A percentile compares a stretch with the other conserved stretches of the same genome.
Evolutionary conservation across 1,140 invertebrate genomes (phyloP).

Genomic region (Drosophila ambigua): DNA sequence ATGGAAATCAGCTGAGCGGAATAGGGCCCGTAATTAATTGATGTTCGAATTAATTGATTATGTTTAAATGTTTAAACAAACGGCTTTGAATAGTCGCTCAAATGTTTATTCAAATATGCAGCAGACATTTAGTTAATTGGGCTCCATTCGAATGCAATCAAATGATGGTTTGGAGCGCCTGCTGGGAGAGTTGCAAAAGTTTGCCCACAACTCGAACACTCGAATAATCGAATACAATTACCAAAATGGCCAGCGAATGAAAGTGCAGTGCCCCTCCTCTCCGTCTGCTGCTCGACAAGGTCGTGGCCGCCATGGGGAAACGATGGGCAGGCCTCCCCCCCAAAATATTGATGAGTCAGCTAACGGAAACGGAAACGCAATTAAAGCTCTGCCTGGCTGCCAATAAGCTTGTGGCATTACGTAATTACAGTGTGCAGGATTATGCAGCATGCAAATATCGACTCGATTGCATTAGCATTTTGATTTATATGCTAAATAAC

Average conservation of each 20-base stretch:
- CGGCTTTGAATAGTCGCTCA: background rate
- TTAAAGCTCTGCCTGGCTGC: slow-evolving; percentile 43
- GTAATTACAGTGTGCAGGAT: slow-evolving; percentile 55
- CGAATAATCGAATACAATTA: no score
- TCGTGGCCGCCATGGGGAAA: no score
- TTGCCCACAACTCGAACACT: no score
- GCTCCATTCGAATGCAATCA: no score
- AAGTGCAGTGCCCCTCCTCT: no score
- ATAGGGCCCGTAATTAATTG: slow-evolving; percentile 24
- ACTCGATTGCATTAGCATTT: slow-evolving; percentile 61
- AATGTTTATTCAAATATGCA: no score
- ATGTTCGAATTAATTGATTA: slow-evolving; percentile 23
- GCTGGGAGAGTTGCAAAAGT: no score
- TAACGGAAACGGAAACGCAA: slow-evolving; percentile 67
- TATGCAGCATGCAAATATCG: slow-evolving; percentile 40
- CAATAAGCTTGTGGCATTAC: slow-evolving; percentile 38
- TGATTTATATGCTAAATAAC: slow-evolving; percentile 64
- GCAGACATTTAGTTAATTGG: no score
- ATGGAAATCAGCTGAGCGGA: slow-evolving; percentile 24
- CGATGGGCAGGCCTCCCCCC: no score
- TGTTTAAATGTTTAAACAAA: background rate
- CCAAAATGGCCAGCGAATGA: no score
- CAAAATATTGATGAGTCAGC: slow-evolving; percentile 28
- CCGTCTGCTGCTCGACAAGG: no score
- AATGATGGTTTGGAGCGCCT: no score